Evolutionary conservation across 23 tunicate genomes (phyloP).

Genomic region (Styela plicata): DNA sequence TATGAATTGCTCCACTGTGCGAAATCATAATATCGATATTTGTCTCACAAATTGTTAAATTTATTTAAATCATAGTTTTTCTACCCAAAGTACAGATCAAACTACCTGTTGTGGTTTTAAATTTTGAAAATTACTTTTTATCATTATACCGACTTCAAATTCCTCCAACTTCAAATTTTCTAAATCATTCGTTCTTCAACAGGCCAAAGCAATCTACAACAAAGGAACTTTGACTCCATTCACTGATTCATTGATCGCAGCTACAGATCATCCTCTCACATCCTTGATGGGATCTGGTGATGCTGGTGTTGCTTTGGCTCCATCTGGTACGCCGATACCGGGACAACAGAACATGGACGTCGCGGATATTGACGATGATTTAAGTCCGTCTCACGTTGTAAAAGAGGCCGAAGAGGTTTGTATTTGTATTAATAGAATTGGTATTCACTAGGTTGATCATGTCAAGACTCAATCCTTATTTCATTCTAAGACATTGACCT

Average conservation of each 20-base stretch:
- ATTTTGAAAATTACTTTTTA: no score
- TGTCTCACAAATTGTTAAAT: no score
- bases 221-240: slow-evolving; percentile 30
- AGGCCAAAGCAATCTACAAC: slow-evolving; percentile 7
- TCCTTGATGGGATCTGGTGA: slow-evolving; percentile 28
- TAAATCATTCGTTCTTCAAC: background rate
- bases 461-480: no score
- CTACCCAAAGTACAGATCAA: no score
- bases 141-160: no score
- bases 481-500: no score
- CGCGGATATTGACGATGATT: slow-evolving; percentile 43
- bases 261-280: slow-evolving; percentile 12
- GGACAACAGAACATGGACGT: slow-evolving; percentile 48
- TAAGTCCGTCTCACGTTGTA: slow-evolving; percentile 46
- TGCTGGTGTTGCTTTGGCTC: background rate
- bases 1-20: no score
- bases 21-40: no score
- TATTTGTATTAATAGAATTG: background rate
- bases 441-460: no score
- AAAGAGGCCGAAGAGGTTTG: slow-evolving; percentile 80
- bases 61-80: no score
- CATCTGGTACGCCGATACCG: background rate
- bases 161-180: no score
- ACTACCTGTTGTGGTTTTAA: no score
- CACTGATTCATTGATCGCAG: slow-evolving; percentile 31